Base-by-base conservation (phyloP, 2,797 vertebrate genomes). In the Syncerus caffer region DNA sequence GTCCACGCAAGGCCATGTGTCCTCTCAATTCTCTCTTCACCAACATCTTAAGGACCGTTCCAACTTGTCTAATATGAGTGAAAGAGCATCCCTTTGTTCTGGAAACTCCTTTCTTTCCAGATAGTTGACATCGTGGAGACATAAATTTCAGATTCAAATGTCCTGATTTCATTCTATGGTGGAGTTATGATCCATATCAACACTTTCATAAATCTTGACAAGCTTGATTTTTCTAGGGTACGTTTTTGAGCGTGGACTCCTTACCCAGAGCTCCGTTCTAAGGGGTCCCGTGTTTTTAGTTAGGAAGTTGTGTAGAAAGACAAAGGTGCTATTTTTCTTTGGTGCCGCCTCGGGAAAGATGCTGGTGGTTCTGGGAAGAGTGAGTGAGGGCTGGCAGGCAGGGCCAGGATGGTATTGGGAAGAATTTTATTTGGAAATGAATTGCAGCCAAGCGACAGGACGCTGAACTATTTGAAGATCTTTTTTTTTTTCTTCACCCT, bases 351-450 rank as follows among this genome's bases (percentile, higher is more conserved):
- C 53, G 42, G 47, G 67, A 76, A 90, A 67, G 11, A 51, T 23
- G 12, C 29, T 53, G 58, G 10, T 34, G 21, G 2, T 21, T 80
- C 27, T 83, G n/a, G 29, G 42, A 93, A 58, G n/a, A 93, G 29
- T 14, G 34, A 15, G 4, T n/a, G 25, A 76, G 62, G 53, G 25
- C 15, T 42, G 82, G 55, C 60, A 51, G 13, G 13, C 67, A 38
- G 38, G 34, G 31, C 55, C 5, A 0, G 23, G 34, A 14, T 10
- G 16, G 34, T 8, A 2, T 19, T 29, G 31, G 42, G 38, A 51
- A 86, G 67, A 94, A 7, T 82, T 80, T 89, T 85, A 51, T 82
- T 95, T 87, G 42, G 89, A 93, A 62, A 82, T 64, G n/a, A 89
- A 79, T 74, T 88, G 96, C 57, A 87, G 17, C 38, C 42, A 74